phyloP scores from a whole-genome alignment of 2,888 invertebrate genomes.

The Notodonta dromedarius region DNA sequence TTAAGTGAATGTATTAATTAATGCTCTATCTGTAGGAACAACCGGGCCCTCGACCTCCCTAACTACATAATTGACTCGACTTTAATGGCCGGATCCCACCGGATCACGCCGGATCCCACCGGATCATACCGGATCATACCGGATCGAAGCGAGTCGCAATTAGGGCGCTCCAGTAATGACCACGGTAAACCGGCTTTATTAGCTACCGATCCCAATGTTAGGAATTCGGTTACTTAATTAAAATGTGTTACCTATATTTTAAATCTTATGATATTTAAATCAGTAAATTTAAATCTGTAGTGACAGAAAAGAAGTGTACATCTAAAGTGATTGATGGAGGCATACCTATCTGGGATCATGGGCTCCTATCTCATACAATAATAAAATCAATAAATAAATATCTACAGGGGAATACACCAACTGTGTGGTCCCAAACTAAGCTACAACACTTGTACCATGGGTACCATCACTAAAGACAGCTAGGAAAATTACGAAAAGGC shows the following conservation, averaged over 20 bases:
- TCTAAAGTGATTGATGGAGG: no score
- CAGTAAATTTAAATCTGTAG: no score
- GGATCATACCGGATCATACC: neutral
- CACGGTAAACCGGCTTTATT: neutral
- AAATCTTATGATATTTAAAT: no score
- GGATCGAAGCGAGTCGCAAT: neutral
- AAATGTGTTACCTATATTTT: neutral
- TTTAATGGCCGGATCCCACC: neutral
- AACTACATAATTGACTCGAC: slow-evolving; percentile 1
- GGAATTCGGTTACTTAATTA: neutral
- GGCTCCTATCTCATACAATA: no score
- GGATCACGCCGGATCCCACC: neutral
- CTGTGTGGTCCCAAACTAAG: no score
- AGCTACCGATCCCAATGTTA: neutral
- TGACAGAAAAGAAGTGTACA: no score
- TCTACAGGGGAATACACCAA: no score
- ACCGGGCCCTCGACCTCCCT: neutral
- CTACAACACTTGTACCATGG: no score
- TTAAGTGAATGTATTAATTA: neutral
- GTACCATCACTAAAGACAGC: no score
- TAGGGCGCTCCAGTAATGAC: neutral
- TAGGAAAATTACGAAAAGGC: no score
- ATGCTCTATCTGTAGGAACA: neutral
- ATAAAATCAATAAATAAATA: no score
- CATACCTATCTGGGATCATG: no score